phyloP scores from a whole-genome alignment of 2,113 vertebrate species.

The Pelecanoides urinatrix region DNA sequence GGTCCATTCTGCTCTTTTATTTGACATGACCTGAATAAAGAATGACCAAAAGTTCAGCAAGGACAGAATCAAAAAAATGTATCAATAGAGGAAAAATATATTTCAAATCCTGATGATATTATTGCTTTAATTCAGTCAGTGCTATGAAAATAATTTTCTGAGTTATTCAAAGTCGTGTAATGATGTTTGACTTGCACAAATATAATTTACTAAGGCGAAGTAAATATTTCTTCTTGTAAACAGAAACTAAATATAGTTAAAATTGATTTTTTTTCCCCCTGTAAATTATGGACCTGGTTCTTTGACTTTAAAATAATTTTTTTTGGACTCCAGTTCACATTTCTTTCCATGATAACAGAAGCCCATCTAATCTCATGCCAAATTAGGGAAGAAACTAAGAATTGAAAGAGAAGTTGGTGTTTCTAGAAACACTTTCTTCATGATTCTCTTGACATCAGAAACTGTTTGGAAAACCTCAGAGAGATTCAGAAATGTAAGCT shows the following conservation, averaged over 20 bases:
- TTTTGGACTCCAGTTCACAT: not conserved
- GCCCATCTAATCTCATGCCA: not conserved
- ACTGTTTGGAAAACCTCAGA: not conserved
- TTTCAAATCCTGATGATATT: not conserved
- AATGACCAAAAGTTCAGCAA: constrained; percentile 36
- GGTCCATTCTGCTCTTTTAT: not conserved
- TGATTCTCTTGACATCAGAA: not conserved
- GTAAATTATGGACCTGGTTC: not conserved
- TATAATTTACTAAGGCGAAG: not conserved
- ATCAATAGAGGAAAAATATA: not conserved
- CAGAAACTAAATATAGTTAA: constrained; percentile 5
- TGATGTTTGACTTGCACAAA: not conserved
- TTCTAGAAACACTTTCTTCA: not conserved
- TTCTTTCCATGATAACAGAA: not conserved
- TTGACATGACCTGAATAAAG: constrained; percentile 57
- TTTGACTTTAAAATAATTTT: not conserved
- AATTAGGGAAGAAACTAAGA: not conserved
- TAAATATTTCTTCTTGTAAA: constrained; percentile 33
- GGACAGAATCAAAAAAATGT: not conserved
- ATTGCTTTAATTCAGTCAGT: not conserved
- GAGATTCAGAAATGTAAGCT: not conserved
- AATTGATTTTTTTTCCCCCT: not conserved
- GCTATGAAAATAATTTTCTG: not conserved
- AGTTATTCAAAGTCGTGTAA: not conserved
- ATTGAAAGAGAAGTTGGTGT: not conserved